Conservation (phyloP, 2,888 invertebrate genomes). For the Griposia aprilina region DNA sequence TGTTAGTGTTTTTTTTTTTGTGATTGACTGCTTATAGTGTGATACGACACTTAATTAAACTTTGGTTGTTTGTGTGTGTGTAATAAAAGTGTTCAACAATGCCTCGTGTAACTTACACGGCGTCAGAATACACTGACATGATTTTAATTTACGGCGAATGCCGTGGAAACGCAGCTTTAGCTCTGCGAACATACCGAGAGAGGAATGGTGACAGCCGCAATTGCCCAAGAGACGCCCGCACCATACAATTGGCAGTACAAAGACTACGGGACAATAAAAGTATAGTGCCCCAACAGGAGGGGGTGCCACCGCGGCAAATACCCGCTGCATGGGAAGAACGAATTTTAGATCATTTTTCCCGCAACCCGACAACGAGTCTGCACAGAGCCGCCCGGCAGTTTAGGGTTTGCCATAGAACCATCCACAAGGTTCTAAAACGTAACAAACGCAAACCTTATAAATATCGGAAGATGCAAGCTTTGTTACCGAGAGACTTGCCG, state of each 20-base stretch:
- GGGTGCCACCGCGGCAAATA: too few relatives aligned
- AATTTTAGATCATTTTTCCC: too few relatives aligned
- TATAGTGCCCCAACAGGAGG: neutral
- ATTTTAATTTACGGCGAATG: slow-evolving; percentile 1
- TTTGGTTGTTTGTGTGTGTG: neutral
- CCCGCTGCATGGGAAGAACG: too few relatives aligned
- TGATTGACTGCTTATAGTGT: neutral
- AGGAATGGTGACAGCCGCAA: slow-evolving; percentile 8
- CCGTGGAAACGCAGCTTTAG: slow-evolving; percentile 3
- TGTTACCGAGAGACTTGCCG: neutral
- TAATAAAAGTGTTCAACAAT: neutral
- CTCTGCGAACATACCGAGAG: slow-evolving; percentile 10
- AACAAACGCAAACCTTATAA: too few relatives aligned
- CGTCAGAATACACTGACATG: neutral
- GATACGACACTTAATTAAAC: neutral
- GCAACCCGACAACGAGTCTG: too few relatives aligned
- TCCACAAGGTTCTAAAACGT: too few relatives aligned
- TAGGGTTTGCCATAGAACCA: too few relatives aligned
- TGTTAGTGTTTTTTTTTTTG: neutral
- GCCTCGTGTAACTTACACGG: neutral
- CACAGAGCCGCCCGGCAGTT: too few relatives aligned
- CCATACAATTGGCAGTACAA: slow-evolving; percentile 2
- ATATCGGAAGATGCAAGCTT: neutral
- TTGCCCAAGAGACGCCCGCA: slow-evolving; percentile 2
- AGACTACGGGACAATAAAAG: slow-evolving; percentile 4